phyloP scores from a whole-genome alignment of 2,797 vertebrate species.

The Dipus sagitta region DNA sequence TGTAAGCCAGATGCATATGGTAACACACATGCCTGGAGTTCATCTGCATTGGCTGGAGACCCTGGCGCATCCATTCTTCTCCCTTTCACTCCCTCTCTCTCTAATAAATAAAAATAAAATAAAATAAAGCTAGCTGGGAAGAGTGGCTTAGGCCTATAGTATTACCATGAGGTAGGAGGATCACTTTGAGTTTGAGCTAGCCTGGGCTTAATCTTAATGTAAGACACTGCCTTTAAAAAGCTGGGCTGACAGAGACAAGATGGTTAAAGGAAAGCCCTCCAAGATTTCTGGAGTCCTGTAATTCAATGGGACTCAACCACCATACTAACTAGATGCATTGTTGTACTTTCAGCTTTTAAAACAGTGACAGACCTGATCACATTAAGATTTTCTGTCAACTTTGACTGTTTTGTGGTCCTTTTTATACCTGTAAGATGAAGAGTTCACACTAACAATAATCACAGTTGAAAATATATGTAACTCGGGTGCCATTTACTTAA shows the following conservation, averaged over 20 bases:
- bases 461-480: not conserved
- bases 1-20: too few relatives aligned
- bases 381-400: not conserved
- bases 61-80: too few relatives aligned
- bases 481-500: not conserved
- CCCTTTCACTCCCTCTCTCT: too few relatives aligned
- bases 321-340: not conserved
- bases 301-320: not conserved
- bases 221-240: too few relatives aligned
- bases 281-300: accelerated
- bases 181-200: too few relatives aligned
- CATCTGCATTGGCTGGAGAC: too few relatives aligned
- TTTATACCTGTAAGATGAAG: not conserved
- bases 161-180: too few relatives aligned
- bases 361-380: not conserved
- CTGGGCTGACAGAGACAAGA: not conserved
- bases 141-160: too few relatives aligned
- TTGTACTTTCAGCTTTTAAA: not conserved
- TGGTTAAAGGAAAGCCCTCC: not conserved
- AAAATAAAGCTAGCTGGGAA: not conserved
- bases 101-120: too few relatives aligned
- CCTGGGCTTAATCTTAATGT: too few relatives aligned
- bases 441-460: not conserved
- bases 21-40: too few relatives aligned
- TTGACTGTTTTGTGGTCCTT: not conserved